Percentiles rank a stretch among this genome's conserved stretches.
phyloP scores from a whole-genome alignment of 2,113 vertebrate species.

The Oncorhynchus kisutch region DNA sequence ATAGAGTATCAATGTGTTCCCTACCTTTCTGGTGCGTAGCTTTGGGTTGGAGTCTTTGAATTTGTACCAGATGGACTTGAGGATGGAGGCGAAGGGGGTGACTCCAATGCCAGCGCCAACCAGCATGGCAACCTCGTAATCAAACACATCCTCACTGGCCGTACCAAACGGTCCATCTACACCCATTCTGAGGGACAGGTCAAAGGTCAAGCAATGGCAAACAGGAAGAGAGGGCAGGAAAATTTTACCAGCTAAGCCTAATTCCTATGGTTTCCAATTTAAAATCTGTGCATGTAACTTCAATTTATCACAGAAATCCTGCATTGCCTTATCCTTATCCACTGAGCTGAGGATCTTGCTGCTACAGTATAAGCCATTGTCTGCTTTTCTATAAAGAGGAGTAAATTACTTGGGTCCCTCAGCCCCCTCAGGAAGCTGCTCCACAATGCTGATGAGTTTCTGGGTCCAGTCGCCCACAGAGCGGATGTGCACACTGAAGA shows the following conservation, averaged over 20 bases:
- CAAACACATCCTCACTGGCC: slow-evolving; percentile 89
- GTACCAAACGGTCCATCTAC: slow-evolving; percentile 93
- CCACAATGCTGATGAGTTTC: slow-evolving; percentile 74
- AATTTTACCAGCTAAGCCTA: not conserved
- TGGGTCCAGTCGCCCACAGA: slow-evolving; percentile 87
- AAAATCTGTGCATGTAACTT: too few relatives aligned
- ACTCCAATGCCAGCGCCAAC: slow-evolving; percentile 88
- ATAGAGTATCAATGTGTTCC: not conserved
- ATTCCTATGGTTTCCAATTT: not conserved
- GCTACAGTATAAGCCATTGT: not conserved
- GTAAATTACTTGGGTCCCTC: slow-evolving; percentile 78
- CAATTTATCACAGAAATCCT: too few relatives aligned
- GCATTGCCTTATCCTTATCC: not conserved
- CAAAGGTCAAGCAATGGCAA: not conserved
- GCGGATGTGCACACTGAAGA: slow-evolving; percentile 86
- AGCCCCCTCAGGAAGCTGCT: slow-evolving; percentile 68
- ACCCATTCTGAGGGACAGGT: slow-evolving; percentile 71
- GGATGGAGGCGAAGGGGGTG: slow-evolving; percentile 90
- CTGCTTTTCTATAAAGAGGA: not conserved
- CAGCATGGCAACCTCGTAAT: slow-evolving; percentile 89
- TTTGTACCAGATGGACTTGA: slow-evolving; percentile 95
- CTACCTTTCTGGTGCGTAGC: slow-evolving; percentile 84
- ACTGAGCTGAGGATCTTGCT: too few relatives aligned
- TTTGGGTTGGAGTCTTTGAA: slow-evolving; percentile 81
- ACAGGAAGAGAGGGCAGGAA: not conserved